Evolutionary conservation across 2,888 invertebrate species (phyloP), one percentile per base, ranked within the genome.

Genomic region (Diachrysia chrysitis): DNA sequence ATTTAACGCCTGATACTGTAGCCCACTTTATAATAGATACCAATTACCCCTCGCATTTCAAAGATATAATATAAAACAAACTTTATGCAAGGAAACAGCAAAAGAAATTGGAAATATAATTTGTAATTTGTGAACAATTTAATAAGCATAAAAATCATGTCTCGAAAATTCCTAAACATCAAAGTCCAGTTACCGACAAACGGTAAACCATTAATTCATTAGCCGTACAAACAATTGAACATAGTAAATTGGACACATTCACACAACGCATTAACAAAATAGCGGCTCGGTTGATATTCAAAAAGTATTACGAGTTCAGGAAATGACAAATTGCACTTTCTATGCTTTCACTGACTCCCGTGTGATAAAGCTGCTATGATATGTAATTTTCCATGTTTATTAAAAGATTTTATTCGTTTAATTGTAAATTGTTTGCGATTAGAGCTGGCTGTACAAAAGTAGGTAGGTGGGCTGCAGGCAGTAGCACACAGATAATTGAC

Each of bases 261-360:
- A 82, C 83, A 83, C 76, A 79, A 63, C 71, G 69, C 69, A 73
- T 79, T 81, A 69, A 69, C 64, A 46, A 71, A 79, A 85, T 81
- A 21, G 48, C 48, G 79, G 80, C 70, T 83, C 72, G 71, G 73
- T 71, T 75, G 67, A 60, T 64, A 69, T 73, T 68, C 67, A 60
- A 69, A 81, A 82, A 81, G 78, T 78, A 82, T 77, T 75, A 80
- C 69, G 35, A 46, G 29, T 81, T 75, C 81, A 87, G 85, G 86
- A 87, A 90, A 82, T 83, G 69, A 78, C 83, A 84, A 61, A 80
- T 82, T 69, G 66, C 60, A 77, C 87, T 88, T 89, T 88, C 88
- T 86, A 84, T 48, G 73, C 84, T 86, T 89, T 88, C 89, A 78
- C 83, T 76, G 21, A 69, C 81, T 83, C 81, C 78, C 76, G 71